These are phyloP conservation scores for Nasonia longicornis DNA, from an alignment of 1,140 invertebrate genomes.

Conservation along the genomic window DNA sequence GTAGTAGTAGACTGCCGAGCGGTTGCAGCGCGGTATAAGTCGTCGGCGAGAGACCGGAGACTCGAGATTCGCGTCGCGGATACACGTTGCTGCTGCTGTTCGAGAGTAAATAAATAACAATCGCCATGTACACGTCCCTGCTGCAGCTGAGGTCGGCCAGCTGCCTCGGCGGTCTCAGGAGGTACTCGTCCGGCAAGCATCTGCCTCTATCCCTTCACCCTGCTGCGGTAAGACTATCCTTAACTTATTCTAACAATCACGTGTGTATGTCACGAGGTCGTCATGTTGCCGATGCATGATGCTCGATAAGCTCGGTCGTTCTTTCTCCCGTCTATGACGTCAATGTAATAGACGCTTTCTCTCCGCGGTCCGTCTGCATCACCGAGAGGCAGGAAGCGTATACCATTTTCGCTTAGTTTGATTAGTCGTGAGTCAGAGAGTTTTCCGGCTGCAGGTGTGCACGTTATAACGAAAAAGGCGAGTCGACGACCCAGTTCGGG, in stretches of 20 bases:
- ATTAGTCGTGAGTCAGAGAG: too few relatives aligned
- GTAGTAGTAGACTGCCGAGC: background rate
- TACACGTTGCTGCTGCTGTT: too few relatives aligned
- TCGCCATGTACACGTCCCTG: conserved; percentile 30
- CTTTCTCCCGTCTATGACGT: too few relatives aligned
- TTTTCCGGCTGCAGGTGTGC: too few relatives aligned
- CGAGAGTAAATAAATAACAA: background rate
- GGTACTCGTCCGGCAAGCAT: conserved; percentile 20
- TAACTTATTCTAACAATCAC: background rate
- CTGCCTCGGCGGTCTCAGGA: background rate
- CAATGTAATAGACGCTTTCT: too few relatives aligned
- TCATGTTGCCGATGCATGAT: background rate
- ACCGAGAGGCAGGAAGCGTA: too few relatives aligned
- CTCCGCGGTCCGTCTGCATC: too few relatives aligned
- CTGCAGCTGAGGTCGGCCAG: conserved; percentile 32
- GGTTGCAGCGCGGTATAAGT: background rate
- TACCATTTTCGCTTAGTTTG: too few relatives aligned
- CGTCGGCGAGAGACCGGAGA: background rate
- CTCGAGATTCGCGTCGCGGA: too few relatives aligned
- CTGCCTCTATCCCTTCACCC: conserved; percentile 33
- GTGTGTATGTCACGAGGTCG: background rate
- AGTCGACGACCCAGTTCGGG: too few relatives aligned
- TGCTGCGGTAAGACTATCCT: conserved; percentile 20
- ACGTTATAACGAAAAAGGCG: too few relatives aligned
- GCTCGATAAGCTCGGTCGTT: background rate